Evolutionary conservation across 2,113 vertebrate genomes (phyloP).

Genomic region (Ardeotis arabs): DNA sequence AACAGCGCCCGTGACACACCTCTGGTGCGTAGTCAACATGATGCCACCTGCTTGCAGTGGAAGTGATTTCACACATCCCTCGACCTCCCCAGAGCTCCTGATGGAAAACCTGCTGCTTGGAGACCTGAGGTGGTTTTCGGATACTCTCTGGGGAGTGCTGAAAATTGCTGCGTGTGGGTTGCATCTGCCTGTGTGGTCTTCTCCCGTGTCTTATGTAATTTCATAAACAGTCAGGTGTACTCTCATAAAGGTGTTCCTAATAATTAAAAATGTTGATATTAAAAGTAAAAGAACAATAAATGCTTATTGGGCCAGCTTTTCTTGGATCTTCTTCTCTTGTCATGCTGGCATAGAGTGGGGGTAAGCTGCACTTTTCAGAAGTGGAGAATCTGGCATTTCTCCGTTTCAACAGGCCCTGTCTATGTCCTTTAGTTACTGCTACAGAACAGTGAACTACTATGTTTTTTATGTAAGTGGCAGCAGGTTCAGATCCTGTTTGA

Average conservation of each 20-base stretch:
- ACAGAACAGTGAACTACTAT: not conserved
- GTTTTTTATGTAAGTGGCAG: not conserved
- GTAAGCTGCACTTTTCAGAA: not conserved
- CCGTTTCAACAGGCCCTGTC: not conserved
- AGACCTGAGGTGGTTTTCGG: not conserved
- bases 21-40: not conserved
- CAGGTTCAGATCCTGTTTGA: not conserved
- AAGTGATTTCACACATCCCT: not conserved
- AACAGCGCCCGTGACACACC: rapidly evolving
- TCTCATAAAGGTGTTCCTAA: not conserved
- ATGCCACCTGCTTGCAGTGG: not conserved
- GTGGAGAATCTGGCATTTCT: not conserved
- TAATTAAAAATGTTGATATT: not conserved
- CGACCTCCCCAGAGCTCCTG: not conserved
- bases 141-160: not conserved
- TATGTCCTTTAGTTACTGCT: not conserved
- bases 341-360: not conserved
- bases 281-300: not conserved
- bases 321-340: not conserved
- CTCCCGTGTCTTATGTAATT: not conserved
- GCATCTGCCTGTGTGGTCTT: not conserved
- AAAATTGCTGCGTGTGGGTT: not conserved
- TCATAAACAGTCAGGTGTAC: not conserved
- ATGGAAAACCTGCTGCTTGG: not conserved
- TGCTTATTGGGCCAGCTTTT: not conserved